These are phyloP conservation scores for Alethe castanea DNA, from an alignment of 2,113 vertebrate genomes.

Conservation along the genomic window DNA sequence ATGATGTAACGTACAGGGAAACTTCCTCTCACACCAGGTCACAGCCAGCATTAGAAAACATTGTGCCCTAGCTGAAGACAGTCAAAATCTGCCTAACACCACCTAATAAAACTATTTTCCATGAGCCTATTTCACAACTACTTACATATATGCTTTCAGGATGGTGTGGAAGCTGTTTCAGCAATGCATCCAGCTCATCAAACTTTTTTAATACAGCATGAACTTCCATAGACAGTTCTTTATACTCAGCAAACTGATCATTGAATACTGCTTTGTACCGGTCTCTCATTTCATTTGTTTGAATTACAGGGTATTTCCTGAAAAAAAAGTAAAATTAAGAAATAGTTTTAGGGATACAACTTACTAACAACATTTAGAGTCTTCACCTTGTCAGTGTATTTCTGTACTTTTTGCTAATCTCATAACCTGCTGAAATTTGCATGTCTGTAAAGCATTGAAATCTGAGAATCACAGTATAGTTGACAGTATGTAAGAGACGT, in stretches of 20 bases:
- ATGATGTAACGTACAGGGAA: not conserved
- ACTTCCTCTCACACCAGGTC: not conserved
- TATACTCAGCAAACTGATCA: conserved; percentile 94
- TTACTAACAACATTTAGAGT: not conserved
- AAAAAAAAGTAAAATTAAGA: not conserved
- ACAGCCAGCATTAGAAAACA: not conserved
- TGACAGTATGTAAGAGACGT: not conserved
- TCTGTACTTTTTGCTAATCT: not conserved
- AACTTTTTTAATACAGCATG: conserved; percentile 83
- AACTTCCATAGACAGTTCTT: conserved; percentile 89
- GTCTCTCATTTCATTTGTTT: conserved; percentile 85
- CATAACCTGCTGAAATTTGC: not conserved
- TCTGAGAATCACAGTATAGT: not conserved
- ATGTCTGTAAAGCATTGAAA: not conserved
- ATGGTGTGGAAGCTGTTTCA: conserved; percentile 76
- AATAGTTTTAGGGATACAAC: not conserved
- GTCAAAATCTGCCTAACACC: not conserved
- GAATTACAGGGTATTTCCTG: conserved; percentile 91
- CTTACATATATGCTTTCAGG: conserved; percentile 82
- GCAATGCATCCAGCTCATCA: conserved; percentile 84
- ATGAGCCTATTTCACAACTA: not conserved
- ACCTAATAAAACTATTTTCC: not conserved
- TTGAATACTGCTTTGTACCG: conserved; percentile 94
- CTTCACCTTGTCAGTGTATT: not conserved
- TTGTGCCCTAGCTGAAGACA: not conserved